These are phyloP conservation scores for Drosophila conformis DNA, from an alignment of 2,888 invertebrate species.

Conservation along the genomic window DNA sequence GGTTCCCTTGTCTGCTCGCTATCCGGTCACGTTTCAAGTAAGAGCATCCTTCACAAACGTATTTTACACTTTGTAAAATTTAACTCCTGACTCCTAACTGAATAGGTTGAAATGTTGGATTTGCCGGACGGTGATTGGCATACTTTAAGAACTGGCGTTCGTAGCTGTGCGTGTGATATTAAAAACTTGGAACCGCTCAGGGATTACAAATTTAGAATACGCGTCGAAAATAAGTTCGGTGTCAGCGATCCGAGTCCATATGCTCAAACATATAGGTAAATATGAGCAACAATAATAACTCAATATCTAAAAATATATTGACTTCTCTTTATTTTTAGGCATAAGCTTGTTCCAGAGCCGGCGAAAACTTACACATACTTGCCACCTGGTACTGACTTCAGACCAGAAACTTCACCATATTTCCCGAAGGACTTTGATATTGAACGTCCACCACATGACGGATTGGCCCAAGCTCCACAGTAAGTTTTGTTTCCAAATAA, in stretches of 20 bases:
- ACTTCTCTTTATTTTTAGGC: constrained; percentile 83
- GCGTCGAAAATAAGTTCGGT: constrained; percentile 98
- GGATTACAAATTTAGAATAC: constrained; percentile 97
- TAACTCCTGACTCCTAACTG: neutral
- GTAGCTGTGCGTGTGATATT: constrained; percentile 95
- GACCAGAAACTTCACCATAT: constrained; percentile 93
- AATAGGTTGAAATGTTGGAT: constrained; percentile 94
- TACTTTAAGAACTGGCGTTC: constrained; percentile 92
- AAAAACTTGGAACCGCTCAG: constrained; percentile 95
- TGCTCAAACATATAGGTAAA: constrained; percentile 89
- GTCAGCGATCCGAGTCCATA: constrained; percentile 98
- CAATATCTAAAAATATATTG: neutral
- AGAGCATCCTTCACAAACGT: neutral
- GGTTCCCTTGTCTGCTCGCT: constrained; percentile 93
- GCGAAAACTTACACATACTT: constrained; percentile 92
- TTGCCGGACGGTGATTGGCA: constrained; percentile 97
- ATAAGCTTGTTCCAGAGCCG: constrained; percentile 91
- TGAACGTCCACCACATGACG: constrained; percentile 93
- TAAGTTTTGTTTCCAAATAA: constrained; percentile 50
- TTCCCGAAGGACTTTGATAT: constrained; percentile 97
- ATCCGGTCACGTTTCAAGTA: constrained; percentile 96
- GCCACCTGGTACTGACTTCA: constrained; percentile 92
- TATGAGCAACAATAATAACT: neutral
- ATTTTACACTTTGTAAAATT: neutral
- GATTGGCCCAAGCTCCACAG: constrained; percentile 92